Base-by-base conservation (phyloP, 2,113 vertebrate species). In the Panurus biarmicus region DNA sequence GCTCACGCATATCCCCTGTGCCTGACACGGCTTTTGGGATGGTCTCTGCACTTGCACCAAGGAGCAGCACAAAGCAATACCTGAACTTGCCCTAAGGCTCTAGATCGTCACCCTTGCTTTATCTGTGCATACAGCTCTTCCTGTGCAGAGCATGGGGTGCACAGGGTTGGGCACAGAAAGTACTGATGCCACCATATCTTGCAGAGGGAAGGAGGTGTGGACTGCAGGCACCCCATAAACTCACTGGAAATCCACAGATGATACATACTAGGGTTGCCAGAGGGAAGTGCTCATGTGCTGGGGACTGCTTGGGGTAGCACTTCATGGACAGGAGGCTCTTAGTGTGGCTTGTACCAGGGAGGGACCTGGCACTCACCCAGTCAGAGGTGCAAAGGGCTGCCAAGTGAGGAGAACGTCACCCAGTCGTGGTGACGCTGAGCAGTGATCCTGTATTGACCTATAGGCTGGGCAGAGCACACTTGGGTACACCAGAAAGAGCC, bases 41-140 rank as follows among this genome's bases (percentile, higher is more conserved):
- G 14, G 66, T 24, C 62, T 16, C 58, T 62, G 23, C 1, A 1
- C 66, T 93, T 21, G 31, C 2, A 1, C 44, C 36, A 19, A 50
- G 61, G 29, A 72, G 40, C 48, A 57, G 74, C 71, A 69, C 25
- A 69, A 51, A 78, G 58, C 47, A 47, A 10, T 8, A 19, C 40
- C 24, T 70, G 15, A 22, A 4, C 48, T 64, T 1, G 0, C 42
- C n/a, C 53, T 50, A 5, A 0, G 1, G 40, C 29, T 18, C 28
- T n/a, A 31, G 51, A 38, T 18, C 21, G 10, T 36, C 12, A 13
- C n/a, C 31, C 15, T 50, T 56, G 33, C 12, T 28, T 64, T 16
- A 29, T 40, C 53, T 2, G 1, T 64, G 45, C 77, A 7, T 9
- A 38, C 62, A 89, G 76, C 33, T 82, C 29, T 67, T 14, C 5